These are phyloP conservation scores for Magallana ariakensis DNA, from an alignment of 1,140 invertebrate genomes.

Conservation along the genomic window DNA sequence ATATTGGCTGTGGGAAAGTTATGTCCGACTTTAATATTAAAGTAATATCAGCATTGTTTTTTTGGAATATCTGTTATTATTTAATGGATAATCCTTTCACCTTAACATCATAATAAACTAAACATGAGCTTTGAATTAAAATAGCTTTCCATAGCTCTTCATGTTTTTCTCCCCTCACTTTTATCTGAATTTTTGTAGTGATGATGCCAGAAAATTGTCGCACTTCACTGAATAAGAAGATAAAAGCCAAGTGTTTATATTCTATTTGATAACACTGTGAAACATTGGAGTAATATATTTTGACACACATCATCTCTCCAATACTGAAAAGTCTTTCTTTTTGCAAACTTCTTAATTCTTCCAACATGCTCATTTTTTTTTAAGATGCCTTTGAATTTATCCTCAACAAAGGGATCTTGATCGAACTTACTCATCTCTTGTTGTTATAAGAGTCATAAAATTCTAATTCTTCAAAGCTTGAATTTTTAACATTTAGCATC, in stretches of 20 bases:
- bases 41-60: no score
- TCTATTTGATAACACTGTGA: background rate
- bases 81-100: no score
- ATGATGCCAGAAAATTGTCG: background rate
- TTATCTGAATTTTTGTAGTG: background rate
- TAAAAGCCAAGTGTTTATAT: conserved; percentile 12
- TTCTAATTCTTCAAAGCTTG: background rate
- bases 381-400: background rate
- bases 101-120: background rate
- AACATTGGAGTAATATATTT: conserved; percentile 18
- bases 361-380: background rate
- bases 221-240: background rate
- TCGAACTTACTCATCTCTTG: background rate
- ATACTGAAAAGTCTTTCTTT: background rate
- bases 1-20: no score
- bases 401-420: background rate
- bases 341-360: background rate
- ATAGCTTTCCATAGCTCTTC: background rate
- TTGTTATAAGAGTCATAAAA: conserved; percentile 9
- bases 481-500: no score
- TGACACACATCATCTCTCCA: background rate
- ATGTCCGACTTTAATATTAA: no score
- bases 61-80: no score
- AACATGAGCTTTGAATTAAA: background rate
- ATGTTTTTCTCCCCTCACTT: background rate